Evolutionary conservation across 2,888 invertebrate species (phyloP).

Genomic region (Reticulitermes lucifugus): DNA sequence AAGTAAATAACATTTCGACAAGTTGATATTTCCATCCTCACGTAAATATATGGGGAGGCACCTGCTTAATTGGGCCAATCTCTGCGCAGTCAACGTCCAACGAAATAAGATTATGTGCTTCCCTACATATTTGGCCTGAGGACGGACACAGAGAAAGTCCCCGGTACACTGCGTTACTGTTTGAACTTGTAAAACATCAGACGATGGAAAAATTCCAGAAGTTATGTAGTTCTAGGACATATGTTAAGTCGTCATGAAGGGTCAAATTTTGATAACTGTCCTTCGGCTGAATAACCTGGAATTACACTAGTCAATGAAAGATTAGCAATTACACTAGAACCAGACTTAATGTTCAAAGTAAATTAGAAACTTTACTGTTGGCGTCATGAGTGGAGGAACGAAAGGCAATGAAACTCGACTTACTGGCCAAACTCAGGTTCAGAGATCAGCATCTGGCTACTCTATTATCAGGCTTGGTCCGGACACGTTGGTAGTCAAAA

Average conservation of each 20-base stretch:
- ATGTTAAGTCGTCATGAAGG: background rate
- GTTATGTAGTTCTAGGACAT: no score
- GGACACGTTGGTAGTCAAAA: conserved; percentile 11
- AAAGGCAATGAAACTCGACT: background rate
- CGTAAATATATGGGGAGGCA: no score
- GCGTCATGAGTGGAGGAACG: background rate
- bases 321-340: background rate
- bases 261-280: background rate
- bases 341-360: background rate
- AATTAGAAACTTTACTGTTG: background rate
- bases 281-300: background rate
- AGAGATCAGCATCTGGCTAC: background rate
- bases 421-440: background rate
- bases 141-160: no score
- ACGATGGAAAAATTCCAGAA: no score
- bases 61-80: no score
- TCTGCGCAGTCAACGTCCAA: no score
- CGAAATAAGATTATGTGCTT: no score
- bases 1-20: no score
- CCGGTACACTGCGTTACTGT: no score
- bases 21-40: no score
- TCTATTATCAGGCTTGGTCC: conserved; percentile 18
- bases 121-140: no score
- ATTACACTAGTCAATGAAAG: background rate
- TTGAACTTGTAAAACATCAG: no score